Base-by-base conservation (phyloP, 2,113 vertebrate genomes). In the Entosphenus tridentatus region DNA sequence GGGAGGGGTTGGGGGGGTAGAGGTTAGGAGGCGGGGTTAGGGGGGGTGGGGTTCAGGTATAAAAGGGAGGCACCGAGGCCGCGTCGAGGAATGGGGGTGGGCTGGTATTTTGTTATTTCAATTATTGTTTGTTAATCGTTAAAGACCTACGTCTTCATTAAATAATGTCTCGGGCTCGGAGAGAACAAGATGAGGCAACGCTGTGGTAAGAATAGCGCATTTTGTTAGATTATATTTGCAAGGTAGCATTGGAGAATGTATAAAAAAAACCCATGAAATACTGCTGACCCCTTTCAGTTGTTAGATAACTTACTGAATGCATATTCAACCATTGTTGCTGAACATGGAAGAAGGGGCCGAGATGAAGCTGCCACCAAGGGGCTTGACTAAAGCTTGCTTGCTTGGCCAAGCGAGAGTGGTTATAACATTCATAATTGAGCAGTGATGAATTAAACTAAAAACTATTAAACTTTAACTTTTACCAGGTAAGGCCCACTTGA, bases 101-200 rank as follows among this genome's bases (percentile, higher is more conserved):
- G 68, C 67, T 70, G 39, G 39, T 39, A 39, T 39, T 39, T 39
- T 39, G 69, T 17, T 70, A 39, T 9, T 21, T 21, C 21, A 56
- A 56, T 3, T 2, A 11, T 17, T 18, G 56, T 57, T 10, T 71
- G 69, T 39, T 39, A 39, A 39, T 39, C 39, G 39, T 2, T 39
- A 39, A 39, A 39, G 72, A 71, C 8, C 14, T 13, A 11, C 11
- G 57, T 70, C 21, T 70, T 54, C 39, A 57, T 55, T 18, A 71
- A 75, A 57, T 72, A 75, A 76, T 73, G 73, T 73, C 72, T 73
- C 76, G 73, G 55, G 72, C 72, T 55, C 68, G 70, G 74, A 56
- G 69, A 62, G 17, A 58, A 72, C 55, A 71, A 73, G 12, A 10
- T 21, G 57, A 9, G 57, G n/a, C 3, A 56, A 21, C 2, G 12